Conservation (phyloP, 2,113 vertebrate genomes). For the Tichodroma muraria region DNA sequence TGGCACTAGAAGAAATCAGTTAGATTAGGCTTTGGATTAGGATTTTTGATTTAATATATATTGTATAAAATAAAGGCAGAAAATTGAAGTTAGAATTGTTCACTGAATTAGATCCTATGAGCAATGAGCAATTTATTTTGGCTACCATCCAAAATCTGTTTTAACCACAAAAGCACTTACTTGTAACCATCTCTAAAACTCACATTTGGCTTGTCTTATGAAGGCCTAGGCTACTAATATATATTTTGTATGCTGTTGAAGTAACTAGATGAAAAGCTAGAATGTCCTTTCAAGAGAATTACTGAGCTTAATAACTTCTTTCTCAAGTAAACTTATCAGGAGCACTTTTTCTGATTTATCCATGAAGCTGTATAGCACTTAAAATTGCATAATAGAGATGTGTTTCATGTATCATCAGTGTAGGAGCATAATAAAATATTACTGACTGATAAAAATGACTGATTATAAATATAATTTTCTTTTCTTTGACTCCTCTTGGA, state of each 20-base stretch:
- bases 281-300: conserved; percentile 1
- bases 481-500: background rate
- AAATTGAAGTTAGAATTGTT: background rate
- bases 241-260: background rate
- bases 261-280: background rate
- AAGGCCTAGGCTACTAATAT: background rate
- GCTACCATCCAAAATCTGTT: background rate
- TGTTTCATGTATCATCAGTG: background rate
- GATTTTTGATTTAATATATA: background rate
- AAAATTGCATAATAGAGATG: background rate
- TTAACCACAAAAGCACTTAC: background rate
- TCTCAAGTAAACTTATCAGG: background rate
- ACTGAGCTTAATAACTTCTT: background rate
- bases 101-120: background rate
- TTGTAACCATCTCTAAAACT: background rate
- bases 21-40: background rate
- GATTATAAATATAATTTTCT: background rate
- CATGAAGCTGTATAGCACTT: background rate
- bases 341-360: background rate
- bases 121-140: background rate
- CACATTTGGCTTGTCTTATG: background rate
- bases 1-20: background rate
- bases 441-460: background rate
- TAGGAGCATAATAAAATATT: background rate
- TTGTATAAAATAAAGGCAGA: background rate